A percentile compares a stretch with the other conserved stretches of the same genome.
phyloP scores from a whole-genome alignment of 1,140 invertebrate genomes.

The Eumeta japonica region DNA sequence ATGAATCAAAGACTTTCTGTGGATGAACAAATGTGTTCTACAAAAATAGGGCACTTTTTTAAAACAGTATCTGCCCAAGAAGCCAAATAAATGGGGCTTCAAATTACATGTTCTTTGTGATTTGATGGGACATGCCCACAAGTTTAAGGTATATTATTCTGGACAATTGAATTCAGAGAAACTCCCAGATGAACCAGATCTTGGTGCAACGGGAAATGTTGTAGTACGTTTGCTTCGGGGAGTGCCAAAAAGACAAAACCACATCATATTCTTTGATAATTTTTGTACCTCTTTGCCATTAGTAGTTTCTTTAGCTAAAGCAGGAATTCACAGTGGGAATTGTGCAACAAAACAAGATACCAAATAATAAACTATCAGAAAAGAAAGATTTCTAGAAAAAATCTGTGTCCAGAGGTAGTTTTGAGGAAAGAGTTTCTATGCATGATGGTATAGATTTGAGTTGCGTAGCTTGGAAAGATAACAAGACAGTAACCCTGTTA shows the following conservation, averaged over 20 bases:
- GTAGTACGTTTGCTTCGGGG: slow-evolving; percentile 12
- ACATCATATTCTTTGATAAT: slow-evolving; percentile 18
- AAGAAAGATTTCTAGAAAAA: slow-evolving; percentile 7
- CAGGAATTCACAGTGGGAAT: slow-evolving; percentile 8
- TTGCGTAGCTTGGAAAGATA: slow-evolving; percentile 20
- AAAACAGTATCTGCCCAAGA: slow-evolving; percentile 28
- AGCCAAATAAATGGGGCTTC: slow-evolving; percentile 36
- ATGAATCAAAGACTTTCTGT: slow-evolving; percentile 27
- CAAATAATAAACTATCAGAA: slow-evolving; percentile 6
- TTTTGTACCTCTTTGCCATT: slow-evolving; percentile 13
- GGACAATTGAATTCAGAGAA: slow-evolving; percentile 10
- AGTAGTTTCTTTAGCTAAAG: slow-evolving; percentile 10
- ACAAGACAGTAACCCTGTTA: slow-evolving; percentile 19
- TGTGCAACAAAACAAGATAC: slow-evolving; percentile 9
- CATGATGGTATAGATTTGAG: slow-evolving; percentile 9
- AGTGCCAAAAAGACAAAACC: slow-evolving; percentile 13
- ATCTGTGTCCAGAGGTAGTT: slow-evolving; percentile 5
- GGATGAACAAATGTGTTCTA: slow-evolving; percentile 28
- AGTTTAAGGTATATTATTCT: slow-evolving; percentile 20
- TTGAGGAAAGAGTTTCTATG: slow-evolving; percentile 2
- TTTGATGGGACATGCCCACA: slow-evolving; percentile 16
- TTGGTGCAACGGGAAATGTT: slow-evolving; percentile 15
- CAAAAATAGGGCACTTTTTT: slow-evolving; percentile 23
- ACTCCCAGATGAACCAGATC: slow-evolving; percentile 11
- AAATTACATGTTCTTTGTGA: slow-evolving; percentile 31